Percentiles rank a stretch among this genome's conserved stretches.
These are phyloP conservation scores for Drosophila ercepeae DNA, from an alignment of 1,140 invertebrate species.

Conservation along the genomic window DNA sequence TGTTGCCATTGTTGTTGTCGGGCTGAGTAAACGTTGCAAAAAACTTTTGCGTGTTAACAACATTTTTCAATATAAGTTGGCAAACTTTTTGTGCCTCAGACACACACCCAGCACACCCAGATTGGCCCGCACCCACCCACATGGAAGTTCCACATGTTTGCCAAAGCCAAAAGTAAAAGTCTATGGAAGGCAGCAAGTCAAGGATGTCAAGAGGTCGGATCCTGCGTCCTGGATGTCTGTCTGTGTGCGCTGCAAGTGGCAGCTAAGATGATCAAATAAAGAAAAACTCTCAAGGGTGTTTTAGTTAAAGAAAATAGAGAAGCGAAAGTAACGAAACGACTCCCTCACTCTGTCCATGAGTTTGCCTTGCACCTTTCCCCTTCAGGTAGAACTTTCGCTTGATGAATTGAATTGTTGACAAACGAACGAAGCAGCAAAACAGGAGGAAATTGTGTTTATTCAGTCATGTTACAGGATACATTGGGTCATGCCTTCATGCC, in stretches of 20 bases:
- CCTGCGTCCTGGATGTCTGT: constrained; percentile 46
- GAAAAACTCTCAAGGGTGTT: constrained; percentile 75
- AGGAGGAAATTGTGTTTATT: constrained; percentile 78
- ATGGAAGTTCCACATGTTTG: constrained; percentile 56
- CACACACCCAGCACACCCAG: constrained; percentile 8
- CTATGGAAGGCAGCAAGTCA: constrained; percentile 76
- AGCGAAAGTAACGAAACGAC: constrained; percentile 70
- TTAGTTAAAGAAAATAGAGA: constrained; percentile 77
- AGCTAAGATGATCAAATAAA: constrained; percentile 82
- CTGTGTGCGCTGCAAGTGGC: constrained; percentile 70
- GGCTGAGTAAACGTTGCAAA: constrained; percentile 76
- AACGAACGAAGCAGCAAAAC: constrained; percentile 69
- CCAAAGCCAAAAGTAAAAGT: constrained; percentile 78
- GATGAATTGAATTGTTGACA: constrained; percentile 82
- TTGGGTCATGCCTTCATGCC: constrained; percentile 11
- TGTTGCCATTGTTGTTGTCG: constrained; percentile 32
- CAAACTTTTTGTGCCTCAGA: constrained; percentile 67
- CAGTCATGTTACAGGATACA: constrained; percentile 74
- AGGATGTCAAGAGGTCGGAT: constrained; percentile 71
- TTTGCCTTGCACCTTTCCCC: constrained; percentile 18
- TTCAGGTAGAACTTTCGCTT: constrained; percentile 67
- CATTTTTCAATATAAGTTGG: constrained; percentile 82
- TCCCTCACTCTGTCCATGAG: neutral
- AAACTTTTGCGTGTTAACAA: constrained; percentile 81
- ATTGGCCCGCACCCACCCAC: constrained; percentile 30